phyloP scores from a whole-genome alignment of 1,140 invertebrate species.

The Drosophila micromelanica region DNA sequence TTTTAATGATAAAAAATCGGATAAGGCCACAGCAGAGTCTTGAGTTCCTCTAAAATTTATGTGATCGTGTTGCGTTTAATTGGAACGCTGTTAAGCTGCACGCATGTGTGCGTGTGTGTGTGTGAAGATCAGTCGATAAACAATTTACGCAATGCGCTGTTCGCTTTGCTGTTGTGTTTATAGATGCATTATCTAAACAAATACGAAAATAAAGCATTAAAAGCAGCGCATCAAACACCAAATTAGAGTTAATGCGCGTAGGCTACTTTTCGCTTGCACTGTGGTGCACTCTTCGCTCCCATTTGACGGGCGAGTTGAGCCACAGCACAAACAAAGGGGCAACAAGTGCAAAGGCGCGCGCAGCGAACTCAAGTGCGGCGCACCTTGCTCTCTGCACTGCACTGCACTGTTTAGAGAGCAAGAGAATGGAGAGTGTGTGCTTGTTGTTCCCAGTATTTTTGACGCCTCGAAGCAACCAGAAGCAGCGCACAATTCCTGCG shows the following conservation, averaged over 20 bases:
- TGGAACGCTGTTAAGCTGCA: slow-evolving; percentile 40
- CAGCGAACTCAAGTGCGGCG: neutral
- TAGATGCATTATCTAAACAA: slow-evolving; percentile 80
- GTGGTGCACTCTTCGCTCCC: slow-evolving; percentile 48
- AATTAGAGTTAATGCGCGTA: slow-evolving; percentile 64
- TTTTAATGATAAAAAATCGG: slow-evolving; percentile 68
- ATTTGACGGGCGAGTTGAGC: slow-evolving; percentile 58
- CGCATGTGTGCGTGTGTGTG: slow-evolving; percentile 17
- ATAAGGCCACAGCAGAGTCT: slow-evolving; percentile 29
- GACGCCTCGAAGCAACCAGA: slow-evolving; percentile 36
- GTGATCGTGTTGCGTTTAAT: slow-evolving; percentile 62
- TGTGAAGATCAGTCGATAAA: slow-evolving; percentile 51
- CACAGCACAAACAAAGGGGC: slow-evolving; percentile 1
- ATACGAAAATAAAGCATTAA: slow-evolving; percentile 79
- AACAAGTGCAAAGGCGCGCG: slow-evolving; percentile 24
- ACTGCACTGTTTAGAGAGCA: neutral
- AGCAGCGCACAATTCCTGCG: slow-evolving; percentile 32
- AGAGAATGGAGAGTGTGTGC: slow-evolving; percentile 11
- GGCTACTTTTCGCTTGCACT: slow-evolving; percentile 27
- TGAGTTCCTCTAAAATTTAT: slow-evolving; percentile 46
- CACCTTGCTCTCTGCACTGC: neutral
- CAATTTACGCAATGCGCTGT: slow-evolving; percentile 68
- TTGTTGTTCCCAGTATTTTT: slow-evolving; percentile 60
- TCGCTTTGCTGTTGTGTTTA: slow-evolving; percentile 62
- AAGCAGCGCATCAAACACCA: slow-evolving; percentile 63